Conservation (phyloP, 2,888 invertebrate genomes). For the Leptopilina drosophilae region DNA sequence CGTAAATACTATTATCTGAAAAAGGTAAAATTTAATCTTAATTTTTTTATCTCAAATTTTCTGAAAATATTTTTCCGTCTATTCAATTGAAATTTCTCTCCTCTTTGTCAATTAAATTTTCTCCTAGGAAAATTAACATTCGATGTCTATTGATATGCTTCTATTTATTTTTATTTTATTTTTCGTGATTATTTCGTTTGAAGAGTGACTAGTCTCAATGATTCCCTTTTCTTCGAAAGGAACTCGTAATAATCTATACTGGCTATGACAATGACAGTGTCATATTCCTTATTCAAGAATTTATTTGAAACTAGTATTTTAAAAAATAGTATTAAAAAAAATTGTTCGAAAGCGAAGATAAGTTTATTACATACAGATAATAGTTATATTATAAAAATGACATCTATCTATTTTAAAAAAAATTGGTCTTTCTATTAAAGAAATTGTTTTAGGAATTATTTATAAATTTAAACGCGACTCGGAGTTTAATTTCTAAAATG, state of each 20-base stretch:
- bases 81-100: too few species aligned
- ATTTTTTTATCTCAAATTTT: too few species aligned
- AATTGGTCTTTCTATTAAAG: background rate
- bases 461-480: background rate
- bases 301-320: background rate
- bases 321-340: too few species aligned
- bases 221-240: background rate
- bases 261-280: background rate
- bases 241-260: background rate
- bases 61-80: too few species aligned
- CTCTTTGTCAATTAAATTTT: too few species aligned
- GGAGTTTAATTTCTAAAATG: slow-evolving; percentile 10
- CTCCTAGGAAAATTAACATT: too few species aligned
- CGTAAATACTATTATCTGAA: too few species aligned
- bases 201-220: slow-evolving; percentile 21
- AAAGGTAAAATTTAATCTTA: too few species aligned
- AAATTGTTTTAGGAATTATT: slow-evolving; percentile 2
- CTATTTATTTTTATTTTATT: slow-evolving; percentile 5
- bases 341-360: too few species aligned
- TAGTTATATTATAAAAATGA: too few species aligned
- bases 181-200: slow-evolving; percentile 4
- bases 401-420: background rate
- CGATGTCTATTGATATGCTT: too few species aligned
- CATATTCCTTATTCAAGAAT: background rate
- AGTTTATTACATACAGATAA: too few species aligned